Evolutionary conservation across 37 sponge, comb jelly and placozoan genomes (phyloP).

Genomic region (Agelas oroides): DNA sequence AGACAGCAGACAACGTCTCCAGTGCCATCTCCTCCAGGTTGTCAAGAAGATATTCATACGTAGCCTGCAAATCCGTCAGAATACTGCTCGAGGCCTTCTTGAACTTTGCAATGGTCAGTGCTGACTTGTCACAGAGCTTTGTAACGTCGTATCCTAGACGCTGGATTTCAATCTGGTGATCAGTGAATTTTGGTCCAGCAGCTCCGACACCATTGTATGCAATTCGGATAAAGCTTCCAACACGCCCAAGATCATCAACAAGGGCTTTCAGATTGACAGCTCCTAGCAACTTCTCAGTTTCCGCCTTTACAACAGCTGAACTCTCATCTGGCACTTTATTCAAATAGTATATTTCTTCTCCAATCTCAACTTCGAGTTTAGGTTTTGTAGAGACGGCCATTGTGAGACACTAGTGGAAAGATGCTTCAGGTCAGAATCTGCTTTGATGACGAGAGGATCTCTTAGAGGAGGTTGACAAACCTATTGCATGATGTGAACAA

Average conservation of each 20-base stretch:
- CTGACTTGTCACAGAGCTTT: slow-evolving; percentile 72
- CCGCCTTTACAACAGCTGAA: slow-evolving; percentile 17
- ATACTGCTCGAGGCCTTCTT: slow-evolving; percentile 49
- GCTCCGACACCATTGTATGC: slow-evolving; percentile 69
- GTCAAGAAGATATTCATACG: slow-evolving; percentile 59
- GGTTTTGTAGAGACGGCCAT: too few relatives aligned
- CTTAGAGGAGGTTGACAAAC: too few relatives aligned
- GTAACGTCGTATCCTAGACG: slow-evolving; percentile 64
- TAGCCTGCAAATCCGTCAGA: slow-evolving; percentile 44
- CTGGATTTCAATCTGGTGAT: slow-evolving; percentile 59
- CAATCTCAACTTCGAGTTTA: slow-evolving; percentile 8
- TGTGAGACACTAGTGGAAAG: too few relatives aligned
- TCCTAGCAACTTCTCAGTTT: slow-evolving; percentile 35
- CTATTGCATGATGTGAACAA: too few relatives aligned
- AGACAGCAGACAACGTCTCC: slow-evolving; percentile 43
- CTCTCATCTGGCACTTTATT: neutral
- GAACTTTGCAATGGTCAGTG: slow-evolving; percentile 58
- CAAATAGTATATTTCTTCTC: neutral
- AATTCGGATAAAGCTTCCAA: slow-evolving; percentile 64
- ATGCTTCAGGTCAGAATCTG: too few relatives aligned
- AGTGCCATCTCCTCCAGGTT: slow-evolving; percentile 62
- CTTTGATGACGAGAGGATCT: too few relatives aligned
- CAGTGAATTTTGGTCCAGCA: slow-evolving; percentile 50
- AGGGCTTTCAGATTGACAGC: slow-evolving; percentile 55
- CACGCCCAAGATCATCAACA: slow-evolving; percentile 64